Conservation (phyloP, 2,113 vertebrate genomes). For the Odobenus rosmarus region DNA sequence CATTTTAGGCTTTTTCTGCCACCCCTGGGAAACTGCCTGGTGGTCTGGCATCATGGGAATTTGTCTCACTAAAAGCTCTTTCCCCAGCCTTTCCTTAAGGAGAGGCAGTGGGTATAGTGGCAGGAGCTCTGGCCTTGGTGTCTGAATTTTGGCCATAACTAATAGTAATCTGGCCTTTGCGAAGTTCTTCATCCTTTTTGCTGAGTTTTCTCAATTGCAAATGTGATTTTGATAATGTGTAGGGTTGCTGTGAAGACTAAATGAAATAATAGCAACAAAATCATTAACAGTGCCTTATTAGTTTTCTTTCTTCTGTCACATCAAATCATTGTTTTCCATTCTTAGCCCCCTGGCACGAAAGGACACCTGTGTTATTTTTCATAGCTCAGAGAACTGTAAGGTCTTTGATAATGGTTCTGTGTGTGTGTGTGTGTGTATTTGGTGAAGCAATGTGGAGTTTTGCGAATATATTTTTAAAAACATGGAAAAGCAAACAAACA, state of each 20-base stretch:
- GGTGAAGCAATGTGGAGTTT: not conserved
- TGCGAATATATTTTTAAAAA: slow-evolving; percentile 31
- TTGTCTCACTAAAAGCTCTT: slow-evolving; percentile 58
- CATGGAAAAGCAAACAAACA: not conserved
- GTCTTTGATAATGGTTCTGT: slow-evolving; percentile 31
- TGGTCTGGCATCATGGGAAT: slow-evolving; percentile 74
- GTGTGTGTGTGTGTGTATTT: not conserved
- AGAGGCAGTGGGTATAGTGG: slow-evolving; percentile 19
- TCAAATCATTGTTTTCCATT: slow-evolving; percentile 48
- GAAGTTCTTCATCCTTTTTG: not conserved
- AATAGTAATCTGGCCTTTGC: not conserved
- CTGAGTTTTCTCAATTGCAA: slow-evolving; percentile 42
- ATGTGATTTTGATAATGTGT: slow-evolving; percentile 76
- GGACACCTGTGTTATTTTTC: slow-evolving; percentile 68
- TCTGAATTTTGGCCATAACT: slow-evolving; percentile 1
- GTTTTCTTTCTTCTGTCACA: slow-evolving; percentile 55
- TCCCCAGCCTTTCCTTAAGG: not conserved
- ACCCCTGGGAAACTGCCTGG: slow-evolving; percentile 77
- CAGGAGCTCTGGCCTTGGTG: slow-evolving; percentile 17
- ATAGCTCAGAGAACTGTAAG: slow-evolving; percentile 32
- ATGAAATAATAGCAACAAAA: slow-evolving; percentile 36
- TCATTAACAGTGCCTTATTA: slow-evolving; percentile 21
- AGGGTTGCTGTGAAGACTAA: slow-evolving; percentile 42
- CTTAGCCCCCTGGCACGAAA: slow-evolving; percentile 46
- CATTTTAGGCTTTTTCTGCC: slow-evolving; percentile 77